Evolutionary conservation across 1,140 invertebrate genomes (phyloP).

Genomic region (Drosophila tristis): DNA sequence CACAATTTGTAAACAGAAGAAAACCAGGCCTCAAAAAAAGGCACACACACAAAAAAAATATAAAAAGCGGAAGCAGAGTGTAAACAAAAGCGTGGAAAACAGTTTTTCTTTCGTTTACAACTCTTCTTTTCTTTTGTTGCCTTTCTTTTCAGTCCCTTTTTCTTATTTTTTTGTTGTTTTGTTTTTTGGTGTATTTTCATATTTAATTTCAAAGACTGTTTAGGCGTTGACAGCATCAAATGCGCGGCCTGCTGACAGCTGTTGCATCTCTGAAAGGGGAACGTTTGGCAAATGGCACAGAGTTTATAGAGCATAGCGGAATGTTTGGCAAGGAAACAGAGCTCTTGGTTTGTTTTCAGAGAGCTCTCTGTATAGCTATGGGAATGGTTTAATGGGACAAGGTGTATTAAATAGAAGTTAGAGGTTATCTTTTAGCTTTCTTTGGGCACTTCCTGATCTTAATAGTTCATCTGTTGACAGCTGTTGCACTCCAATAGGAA

Average conservation of each 20-base stretch:
- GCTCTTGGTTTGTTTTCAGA: no score
- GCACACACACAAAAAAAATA: conserved; percentile 7
- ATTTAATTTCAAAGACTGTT: no score
- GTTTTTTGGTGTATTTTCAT: conserved; percentile 12
- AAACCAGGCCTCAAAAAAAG: conserved; percentile 15
- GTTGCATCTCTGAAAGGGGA: conserved; percentile 8
- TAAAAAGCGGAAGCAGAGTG: conserved; percentile 45
- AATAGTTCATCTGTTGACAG: conserved; percentile 27
- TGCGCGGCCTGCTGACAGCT: conserved; percentile 48
- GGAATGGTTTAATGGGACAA: no score
- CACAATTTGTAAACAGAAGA: conserved; percentile 54
- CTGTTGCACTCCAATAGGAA: conserved; percentile 15
- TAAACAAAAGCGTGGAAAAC: conserved; percentile 50
- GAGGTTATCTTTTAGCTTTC: no score
- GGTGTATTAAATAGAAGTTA: no score
- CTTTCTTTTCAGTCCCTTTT: conserved; percentile 34
- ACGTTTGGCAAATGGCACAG: conserved; percentile 56
- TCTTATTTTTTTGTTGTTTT: conserved; percentile 24
- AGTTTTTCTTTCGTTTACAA: conserved; percentile 55
- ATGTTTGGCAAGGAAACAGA: no score
- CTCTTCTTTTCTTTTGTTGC: conserved; percentile 42
- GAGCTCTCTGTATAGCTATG: no score
- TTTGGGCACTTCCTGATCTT: no score
- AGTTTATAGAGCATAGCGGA: not conserved
- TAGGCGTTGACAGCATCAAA: conserved; percentile 59